phyloP scores from a whole-genome alignment of 2,888 invertebrate genomes.

The Ornithoptera priamus region DNA sequence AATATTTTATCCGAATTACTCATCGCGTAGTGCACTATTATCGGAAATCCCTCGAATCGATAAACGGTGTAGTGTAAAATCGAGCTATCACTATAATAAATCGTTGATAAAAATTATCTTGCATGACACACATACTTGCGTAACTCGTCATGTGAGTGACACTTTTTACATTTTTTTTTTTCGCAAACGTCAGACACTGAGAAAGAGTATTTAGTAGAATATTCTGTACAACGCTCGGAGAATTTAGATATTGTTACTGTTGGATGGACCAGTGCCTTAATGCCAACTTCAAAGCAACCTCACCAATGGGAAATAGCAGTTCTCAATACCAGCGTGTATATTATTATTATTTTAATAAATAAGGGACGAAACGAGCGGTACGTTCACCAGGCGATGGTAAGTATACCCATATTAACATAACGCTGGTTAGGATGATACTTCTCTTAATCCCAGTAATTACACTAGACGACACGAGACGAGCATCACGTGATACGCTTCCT shows the following conservation, averaged over 20 bases:
- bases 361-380: no score
- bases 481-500: no score
- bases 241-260: background rate
- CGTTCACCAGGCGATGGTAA: no score
- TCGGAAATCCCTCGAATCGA: conserved; percentile 17
- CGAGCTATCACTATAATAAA: conserved; percentile 29
- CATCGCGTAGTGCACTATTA: conserved; percentile 24
- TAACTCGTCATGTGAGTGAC: conserved; percentile 24
- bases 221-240: conserved; percentile 1
- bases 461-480: no score
- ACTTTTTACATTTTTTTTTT: conserved; percentile 24
- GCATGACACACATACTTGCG: conserved; percentile 31
- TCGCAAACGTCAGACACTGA: conserved; percentile 31
- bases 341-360: no score
- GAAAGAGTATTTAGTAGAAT: conserved; percentile 31
- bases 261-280: background rate
- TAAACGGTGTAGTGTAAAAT: conserved; percentile 8
- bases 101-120: conserved; percentile 31
- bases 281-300: no score
- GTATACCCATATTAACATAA: no score
- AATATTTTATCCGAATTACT: conserved; percentile 6
- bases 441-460: no score
- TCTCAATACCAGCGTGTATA: no score
- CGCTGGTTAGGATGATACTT: no score
- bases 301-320: no score